Percentiles rank a stretch among this genome's conserved stretches.
Evolutionary conservation across 2,113 vertebrate species (phyloP).

Genomic region (Alaudala cheleensis): DNA sequence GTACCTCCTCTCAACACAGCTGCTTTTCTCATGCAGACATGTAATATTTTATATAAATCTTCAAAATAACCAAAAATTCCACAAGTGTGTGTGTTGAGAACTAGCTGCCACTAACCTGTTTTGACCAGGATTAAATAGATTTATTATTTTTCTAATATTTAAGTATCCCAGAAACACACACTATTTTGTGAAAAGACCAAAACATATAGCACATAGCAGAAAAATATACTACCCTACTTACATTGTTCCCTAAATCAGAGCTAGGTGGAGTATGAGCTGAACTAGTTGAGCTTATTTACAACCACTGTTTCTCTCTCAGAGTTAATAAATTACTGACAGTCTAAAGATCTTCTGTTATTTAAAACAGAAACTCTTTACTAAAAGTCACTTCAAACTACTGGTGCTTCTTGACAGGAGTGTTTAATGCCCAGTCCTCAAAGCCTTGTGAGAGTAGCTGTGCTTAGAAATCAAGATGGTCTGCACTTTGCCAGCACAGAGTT

Average conservation of each 20-base stretch:
- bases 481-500: not conserved
- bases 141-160: not conserved
- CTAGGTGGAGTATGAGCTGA: not conserved
- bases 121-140: not conserved
- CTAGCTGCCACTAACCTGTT: not conserved
- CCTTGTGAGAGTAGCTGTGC: not conserved
- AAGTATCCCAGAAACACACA: not conserved
- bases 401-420: not conserved
- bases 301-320: not conserved
- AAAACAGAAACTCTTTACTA: not conserved
- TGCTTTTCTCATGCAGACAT: not conserved
- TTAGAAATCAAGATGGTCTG: not conserved
- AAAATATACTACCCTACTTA: not conserved
- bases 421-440: not conserved
- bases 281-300: constrained; percentile 14
- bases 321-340: constrained; percentile 23
- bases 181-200: not conserved
- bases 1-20: not conserved
- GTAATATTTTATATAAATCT: not conserved
- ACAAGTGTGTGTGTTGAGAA: not conserved
- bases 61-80: not conserved
- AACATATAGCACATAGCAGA: not conserved
- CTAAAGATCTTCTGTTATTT: not conserved
- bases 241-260: not conserved
- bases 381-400: not conserved